Conservation (phyloP, 1,140 invertebrate species). For the Drosophila dunni region DNA sequence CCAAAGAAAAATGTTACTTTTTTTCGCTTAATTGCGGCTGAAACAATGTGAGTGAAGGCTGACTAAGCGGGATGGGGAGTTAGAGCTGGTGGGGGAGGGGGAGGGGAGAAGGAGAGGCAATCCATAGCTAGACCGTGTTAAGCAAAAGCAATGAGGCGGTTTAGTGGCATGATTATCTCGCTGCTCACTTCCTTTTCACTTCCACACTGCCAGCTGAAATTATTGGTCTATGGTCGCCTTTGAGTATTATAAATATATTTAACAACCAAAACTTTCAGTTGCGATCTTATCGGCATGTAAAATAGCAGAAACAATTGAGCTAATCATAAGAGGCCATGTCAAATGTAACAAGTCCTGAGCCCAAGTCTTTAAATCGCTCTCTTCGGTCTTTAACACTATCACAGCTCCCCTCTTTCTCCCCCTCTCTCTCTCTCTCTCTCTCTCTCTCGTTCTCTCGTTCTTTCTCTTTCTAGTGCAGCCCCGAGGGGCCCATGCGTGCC, state of each 20-base stretch:
- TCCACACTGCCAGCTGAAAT: conserved; percentile 4
- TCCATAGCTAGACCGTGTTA: conserved; percentile 54
- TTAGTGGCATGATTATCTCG: conserved; percentile 54
- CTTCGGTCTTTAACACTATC: conserved; percentile 9
- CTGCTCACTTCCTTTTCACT: conserved; percentile 24
- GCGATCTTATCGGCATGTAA: conserved; percentile 74
- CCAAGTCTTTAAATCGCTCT: conserved; percentile 13
- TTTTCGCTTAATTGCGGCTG: conserved; percentile 65
- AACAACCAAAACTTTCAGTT: neutral
- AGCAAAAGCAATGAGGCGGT: conserved; percentile 49
- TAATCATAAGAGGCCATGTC: conserved; percentile 79
- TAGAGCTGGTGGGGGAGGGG: neutral
- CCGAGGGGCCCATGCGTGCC: conserved; percentile 58
- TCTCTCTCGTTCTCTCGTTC: neutral
- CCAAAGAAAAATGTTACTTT: conserved; percentile 69
- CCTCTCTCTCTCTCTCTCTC: neutral
- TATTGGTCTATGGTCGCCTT: conserved; percentile 10
- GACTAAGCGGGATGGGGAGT: neutral
- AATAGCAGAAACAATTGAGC: conserved; percentile 68
- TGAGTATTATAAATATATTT: conserved; percentile 16
- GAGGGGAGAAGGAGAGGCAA: neutral
- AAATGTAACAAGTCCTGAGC: conserved; percentile 67
- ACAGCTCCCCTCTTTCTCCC: neutral
- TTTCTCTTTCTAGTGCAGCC: neutral
- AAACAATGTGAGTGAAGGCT: conserved; percentile 15